These are phyloP conservation scores for Scolopax mira DNA, from an alignment of 2,113 vertebrate genomes.

Conservation along the genomic window DNA sequence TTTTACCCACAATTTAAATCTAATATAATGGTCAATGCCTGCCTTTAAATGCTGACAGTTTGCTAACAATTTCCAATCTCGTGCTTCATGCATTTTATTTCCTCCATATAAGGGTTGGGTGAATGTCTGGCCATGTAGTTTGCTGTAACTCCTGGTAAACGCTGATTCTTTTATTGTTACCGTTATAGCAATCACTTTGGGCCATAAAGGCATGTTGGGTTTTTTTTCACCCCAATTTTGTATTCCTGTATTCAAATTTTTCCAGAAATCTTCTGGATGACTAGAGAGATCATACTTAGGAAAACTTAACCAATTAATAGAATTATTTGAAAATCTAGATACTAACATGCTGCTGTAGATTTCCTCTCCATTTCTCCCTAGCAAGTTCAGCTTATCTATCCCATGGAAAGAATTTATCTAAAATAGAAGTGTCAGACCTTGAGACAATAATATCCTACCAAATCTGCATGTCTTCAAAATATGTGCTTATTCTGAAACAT, in stretches of 20 bases:
- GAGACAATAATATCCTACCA: constrained; percentile 28
- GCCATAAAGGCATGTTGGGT: not conserved
- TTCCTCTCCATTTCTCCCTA: not conserved
- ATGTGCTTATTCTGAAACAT: not conserved
- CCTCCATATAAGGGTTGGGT: not conserved
- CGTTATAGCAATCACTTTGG: not conserved
- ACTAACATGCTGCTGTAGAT: not conserved
- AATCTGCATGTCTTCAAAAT: constrained; percentile 33
- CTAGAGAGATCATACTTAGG: not conserved
- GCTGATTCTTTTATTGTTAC: not conserved
- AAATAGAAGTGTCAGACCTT: constrained; percentile 13
- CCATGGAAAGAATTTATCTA: constrained; percentile 6
- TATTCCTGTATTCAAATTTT: not conserved
- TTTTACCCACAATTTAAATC: constrained; percentile 35
- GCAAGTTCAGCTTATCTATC: not conserved
- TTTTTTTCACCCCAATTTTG: not conserved
- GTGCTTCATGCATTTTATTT: constrained; percentile 27
- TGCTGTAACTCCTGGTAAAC: not conserved
- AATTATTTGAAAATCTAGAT: not conserved
- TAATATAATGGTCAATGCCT: constrained; percentile 47
- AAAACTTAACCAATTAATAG: not conserved
- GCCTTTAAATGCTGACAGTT: constrained; percentile 42
- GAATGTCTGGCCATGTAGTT: not conserved
- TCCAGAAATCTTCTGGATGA: not conserved
- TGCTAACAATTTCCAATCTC: constrained; percentile 43